phyloP scores from a whole-genome alignment of 2,797 vertebrate species.

The Ataeniobius toweri region DNA sequence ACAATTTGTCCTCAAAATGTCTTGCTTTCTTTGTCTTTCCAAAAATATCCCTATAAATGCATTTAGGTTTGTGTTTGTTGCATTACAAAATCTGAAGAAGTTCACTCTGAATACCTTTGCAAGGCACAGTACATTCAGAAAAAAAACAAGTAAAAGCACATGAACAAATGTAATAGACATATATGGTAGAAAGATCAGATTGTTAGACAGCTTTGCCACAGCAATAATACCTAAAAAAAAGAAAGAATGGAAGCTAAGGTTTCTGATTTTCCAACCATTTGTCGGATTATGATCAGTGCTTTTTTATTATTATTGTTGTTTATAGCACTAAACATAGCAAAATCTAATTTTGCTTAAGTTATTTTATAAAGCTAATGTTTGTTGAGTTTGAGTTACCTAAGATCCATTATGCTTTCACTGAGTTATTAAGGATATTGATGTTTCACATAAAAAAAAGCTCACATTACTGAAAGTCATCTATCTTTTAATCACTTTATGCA shows the following conservation, averaged over 20 bases:
- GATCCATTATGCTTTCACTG: conserved; percentile 16
- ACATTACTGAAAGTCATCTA: conserved; percentile 30
- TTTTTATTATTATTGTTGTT: conserved; percentile 26
- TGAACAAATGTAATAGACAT: conserved; percentile 15
- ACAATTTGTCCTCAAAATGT: background rate
- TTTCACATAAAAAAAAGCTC: conserved; percentile 16
- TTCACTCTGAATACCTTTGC: background rate
- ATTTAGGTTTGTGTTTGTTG: background rate
- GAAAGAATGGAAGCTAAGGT: conserved; percentile 28
- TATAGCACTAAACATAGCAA: conserved; percentile 72
- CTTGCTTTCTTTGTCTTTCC: background rate
- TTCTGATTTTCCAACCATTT: conserved; percentile 42
- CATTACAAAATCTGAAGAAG: background rate
- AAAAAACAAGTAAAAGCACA: conserved; percentile 44
- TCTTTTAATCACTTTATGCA: conserved; percentile 57
- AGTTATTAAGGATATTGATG: conserved; percentile 31
- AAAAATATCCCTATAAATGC: background rate
- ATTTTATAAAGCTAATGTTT: conserved; percentile 40
- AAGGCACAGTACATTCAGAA: conserved; percentile 22
- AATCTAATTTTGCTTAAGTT: conserved; percentile 43
- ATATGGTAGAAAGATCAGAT: conserved; percentile 32
- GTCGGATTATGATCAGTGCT: conserved; percentile 32
- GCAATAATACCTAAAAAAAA: conserved; percentile 77
- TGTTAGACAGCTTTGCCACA: conserved; percentile 61
- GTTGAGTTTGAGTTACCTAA: conserved; percentile 30